phyloP scores from a whole-genome alignment of 1,140 invertebrate genomes.

The Ostrea edulis region DNA sequence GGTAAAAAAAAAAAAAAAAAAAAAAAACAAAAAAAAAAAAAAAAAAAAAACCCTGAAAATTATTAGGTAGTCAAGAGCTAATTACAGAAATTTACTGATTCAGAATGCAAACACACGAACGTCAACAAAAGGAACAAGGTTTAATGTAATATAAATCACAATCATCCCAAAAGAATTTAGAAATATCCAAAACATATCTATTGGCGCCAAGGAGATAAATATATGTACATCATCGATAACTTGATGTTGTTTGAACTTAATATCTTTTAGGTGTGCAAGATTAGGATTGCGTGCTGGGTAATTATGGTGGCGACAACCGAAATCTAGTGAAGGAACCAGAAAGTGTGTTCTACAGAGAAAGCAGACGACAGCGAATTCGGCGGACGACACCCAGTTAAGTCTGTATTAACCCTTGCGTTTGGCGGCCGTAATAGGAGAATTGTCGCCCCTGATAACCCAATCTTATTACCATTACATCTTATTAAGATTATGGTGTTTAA shows the following conservation, averaged over 20 bases:
- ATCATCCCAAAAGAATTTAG: background rate
- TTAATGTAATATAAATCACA: background rate
- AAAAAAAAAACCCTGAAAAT: too few species aligned
- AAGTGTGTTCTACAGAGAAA: background rate
- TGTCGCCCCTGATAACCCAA: background rate
- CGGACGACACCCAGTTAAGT: background rate
- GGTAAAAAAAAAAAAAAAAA: too few species aligned
- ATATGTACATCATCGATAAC: background rate
- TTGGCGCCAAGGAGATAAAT: conserved; percentile 11
- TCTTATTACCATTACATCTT: background rate
- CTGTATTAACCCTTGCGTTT: background rate
- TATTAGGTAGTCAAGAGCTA: conserved; percentile 9
- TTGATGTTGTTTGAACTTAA: conserved; percentile 3
- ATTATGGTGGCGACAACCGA: conserved; percentile 21
- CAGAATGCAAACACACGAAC: conserved; percentile 8
- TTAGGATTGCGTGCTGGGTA: background rate
- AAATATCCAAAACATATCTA: conserved; percentile 17
- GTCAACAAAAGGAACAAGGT: background rate
- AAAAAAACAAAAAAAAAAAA: too few species aligned
- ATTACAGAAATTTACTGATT: background rate
- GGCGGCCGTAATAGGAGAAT: conserved; percentile 22
- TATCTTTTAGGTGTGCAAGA: background rate
- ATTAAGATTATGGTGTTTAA: conserved; percentile 26
- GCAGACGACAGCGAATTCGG: background rate
- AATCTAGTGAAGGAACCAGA: background rate